Evolutionary conservation across 2,113 vertebrate genomes (phyloP).

Genomic region (Columbina picui): DNA sequence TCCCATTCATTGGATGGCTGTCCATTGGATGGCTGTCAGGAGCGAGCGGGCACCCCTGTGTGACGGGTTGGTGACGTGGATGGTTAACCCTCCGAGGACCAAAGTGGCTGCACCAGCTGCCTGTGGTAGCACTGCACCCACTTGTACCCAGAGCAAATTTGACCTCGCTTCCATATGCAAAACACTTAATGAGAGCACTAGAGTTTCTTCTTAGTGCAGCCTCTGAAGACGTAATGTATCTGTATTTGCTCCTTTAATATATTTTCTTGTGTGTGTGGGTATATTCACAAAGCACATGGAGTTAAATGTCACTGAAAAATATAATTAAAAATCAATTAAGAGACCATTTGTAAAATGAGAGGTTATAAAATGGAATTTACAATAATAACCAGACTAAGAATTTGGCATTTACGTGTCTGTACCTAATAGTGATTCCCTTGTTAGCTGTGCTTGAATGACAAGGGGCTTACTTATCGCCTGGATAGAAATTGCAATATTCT

Average conservation of each 20-base stretch:
- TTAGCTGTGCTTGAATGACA: constrained; percentile 55
- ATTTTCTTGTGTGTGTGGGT: not conserved
- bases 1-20: not conserved
- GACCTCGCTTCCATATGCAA: not conserved
- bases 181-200: not conserved
- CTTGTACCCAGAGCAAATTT: not conserved
- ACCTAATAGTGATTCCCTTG: constrained; percentile 22
- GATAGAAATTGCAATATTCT: constrained; percentile 45
- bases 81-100: not conserved
- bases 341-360: constrained; percentile 32
- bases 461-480: constrained; percentile 13
- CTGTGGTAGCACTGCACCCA: not conserved
- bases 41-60: not conserved
- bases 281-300: constrained; percentile 3
- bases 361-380: constrained; percentile 58
- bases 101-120: not conserved
- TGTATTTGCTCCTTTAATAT: not conserved
- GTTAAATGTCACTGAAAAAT: constrained; percentile 53
- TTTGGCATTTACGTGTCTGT: constrained; percentile 47
- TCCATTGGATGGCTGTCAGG: not conserved
- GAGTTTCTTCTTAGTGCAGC: not conserved
- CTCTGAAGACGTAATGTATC: not conserved
- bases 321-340: constrained; percentile 64
- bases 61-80: not conserved
- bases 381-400: constrained; percentile 25